phyloP scores from a whole-genome alignment of 2,113 vertebrate species.

The Orthonyx spaldingii region DNA sequence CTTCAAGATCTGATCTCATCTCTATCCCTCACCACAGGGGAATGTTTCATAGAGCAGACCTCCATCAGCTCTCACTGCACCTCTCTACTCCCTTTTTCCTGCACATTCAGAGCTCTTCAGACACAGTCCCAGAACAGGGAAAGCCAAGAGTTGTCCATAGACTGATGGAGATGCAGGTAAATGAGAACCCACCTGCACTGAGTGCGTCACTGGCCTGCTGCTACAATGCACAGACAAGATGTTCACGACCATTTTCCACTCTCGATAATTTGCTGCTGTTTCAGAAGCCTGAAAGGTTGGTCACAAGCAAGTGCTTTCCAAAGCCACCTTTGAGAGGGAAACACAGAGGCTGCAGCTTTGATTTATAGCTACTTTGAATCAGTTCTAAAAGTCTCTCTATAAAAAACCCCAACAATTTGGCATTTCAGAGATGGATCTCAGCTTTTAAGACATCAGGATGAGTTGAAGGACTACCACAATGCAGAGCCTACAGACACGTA shows the following conservation, averaged over 20 bases:
- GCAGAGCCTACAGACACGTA: neutral
- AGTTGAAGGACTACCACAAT: neutral
- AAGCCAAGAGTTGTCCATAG: neutral
- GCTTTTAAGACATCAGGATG: neutral
- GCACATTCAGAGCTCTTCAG: neutral
- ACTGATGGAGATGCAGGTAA: neutral
- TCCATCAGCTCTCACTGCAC: neutral
- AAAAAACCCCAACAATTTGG: neutral
- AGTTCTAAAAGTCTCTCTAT: neutral
- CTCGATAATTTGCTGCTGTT: neutral
- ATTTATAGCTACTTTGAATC: neutral
- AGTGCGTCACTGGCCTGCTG: neutral
- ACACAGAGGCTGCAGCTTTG: neutral
- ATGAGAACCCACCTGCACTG: neutral
- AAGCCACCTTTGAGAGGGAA: neutral
- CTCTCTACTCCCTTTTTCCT: neutral
- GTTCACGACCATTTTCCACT: fast-evolving
- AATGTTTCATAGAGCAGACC: neutral
- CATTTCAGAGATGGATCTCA: neutral
- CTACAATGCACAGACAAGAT: neutral
- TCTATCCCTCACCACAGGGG: fast-evolving
- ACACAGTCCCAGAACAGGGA: neutral
- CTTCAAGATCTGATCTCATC: too few species aligned
- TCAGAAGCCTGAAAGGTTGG: neutral
- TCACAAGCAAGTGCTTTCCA: neutral